phyloP scores from a whole-genome alignment of 1,140 invertebrate genomes.

The Trigoniulus corallinus region DNA sequence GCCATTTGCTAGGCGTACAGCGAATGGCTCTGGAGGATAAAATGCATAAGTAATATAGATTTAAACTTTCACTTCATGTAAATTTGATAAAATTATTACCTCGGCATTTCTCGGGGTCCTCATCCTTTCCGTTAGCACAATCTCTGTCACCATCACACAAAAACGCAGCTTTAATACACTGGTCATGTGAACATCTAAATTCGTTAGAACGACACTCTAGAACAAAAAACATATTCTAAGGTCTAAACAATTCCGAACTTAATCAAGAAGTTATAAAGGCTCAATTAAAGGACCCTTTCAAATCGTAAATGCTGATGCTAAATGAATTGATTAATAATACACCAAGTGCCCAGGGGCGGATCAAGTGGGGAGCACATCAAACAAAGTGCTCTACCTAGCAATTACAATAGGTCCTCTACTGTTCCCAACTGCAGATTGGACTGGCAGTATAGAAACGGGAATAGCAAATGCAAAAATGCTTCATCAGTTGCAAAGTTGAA shows the following conservation, averaged over 20 bases:
- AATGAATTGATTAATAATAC: slow-evolving; percentile 3
- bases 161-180: slow-evolving; percentile 42
- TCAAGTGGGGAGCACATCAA: neutral
- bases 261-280: slow-evolving; percentile 4
- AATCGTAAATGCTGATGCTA: slow-evolving; percentile 5
- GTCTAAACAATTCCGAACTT: neutral
- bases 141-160: slow-evolving; percentile 51
- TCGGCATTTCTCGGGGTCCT: slow-evolving; percentile 37
- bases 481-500: too few species aligned
- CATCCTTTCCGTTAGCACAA: slow-evolving; percentile 51
- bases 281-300: slow-evolving; percentile 8
- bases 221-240: neutral
- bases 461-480: too few species aligned
- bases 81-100: neutral
- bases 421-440: too few species aligned
- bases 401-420: too few species aligned
- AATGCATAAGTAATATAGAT: slow-evolving; percentile 1
- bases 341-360: neutral
- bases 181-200: slow-evolving; percentile 44
- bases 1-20: slow-evolving; percentile 43
- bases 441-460: too few species aligned
- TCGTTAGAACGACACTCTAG: slow-evolving; percentile 32
- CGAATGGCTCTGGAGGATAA: slow-evolving; percentile 31
- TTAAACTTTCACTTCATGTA: slow-evolving; percentile 24
- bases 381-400: neutral